Evolutionary conservation across 2,113 vertebrate species (phyloP), one percentile per base, ranked within the genome.

Genomic region (Gymnarchus niloticus): DNA sequence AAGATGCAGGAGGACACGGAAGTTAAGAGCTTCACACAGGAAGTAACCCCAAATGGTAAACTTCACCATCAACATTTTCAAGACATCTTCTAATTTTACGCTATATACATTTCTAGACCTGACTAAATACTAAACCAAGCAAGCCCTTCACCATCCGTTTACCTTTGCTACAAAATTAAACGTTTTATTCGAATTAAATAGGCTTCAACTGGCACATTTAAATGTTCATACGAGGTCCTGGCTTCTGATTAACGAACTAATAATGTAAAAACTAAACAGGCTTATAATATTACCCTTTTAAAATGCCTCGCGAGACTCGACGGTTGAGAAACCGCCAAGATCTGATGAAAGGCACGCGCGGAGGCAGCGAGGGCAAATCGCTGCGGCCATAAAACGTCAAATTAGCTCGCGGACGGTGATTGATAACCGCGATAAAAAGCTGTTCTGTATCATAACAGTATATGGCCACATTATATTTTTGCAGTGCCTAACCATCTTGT

Each of bases 351-450:
- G 65, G 41, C 12, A 37, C 12, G 5, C 65, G 33, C 65, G 12
- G 65, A 28, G 41, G 54, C 41, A 54, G 23, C 82, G 2, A 37
- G 1, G 5, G 83, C 28, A 73, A 84, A 84, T 51, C 49, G 61
- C 48, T 9, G 48, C 65, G 57, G 65, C 65, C 59, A 73, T 84
- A 84, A 84, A 46, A 51, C 48, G 61, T 59, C 83, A 84, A 28
- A 84, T 84, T 51, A 84, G 46, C 28, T 28, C 41, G 23, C n/a
- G 56, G 56, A 21, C 56, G 37, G 82, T 83, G 82, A 83, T 83
- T 83, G 56, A 83, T 83, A 23, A 57, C 33, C 23, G 3, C 51
- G 56, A 83, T 83, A 83, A 83, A 57, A 83, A 78, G 56, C 56
- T 23, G 82, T 33, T 59, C 54, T 9, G 28, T 28, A 54, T 83